A percentile compares a stretch with the other conserved stretches of the same genome.
Evolutionary conservation across 2,888 invertebrate species (phyloP).

Genomic region (Physocephala rufipes): DNA sequence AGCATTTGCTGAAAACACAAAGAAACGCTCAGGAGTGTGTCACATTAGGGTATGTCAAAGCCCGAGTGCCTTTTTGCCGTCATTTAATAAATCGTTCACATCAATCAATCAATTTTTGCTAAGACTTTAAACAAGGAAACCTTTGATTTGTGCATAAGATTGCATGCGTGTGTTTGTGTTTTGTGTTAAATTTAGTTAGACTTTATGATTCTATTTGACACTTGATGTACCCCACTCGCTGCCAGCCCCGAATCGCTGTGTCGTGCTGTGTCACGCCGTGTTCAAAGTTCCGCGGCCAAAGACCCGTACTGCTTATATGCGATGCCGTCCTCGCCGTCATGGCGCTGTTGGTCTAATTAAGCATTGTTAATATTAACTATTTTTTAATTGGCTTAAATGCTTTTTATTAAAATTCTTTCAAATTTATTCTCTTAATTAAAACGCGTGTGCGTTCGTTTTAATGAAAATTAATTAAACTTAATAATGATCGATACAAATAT

Average conservation of each 20-base stretch:
- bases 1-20: constrained; percentile 4
- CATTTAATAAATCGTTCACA: neutral
- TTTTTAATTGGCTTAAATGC: constrained; percentile 38
- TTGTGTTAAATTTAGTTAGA: too few relatives aligned
- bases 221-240: too few relatives aligned
- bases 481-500: neutral
- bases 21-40: neutral
- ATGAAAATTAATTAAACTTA: constrained; percentile 23
- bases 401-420: constrained; percentile 14
- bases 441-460: constrained; percentile 31
- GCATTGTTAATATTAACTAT: constrained; percentile 19
- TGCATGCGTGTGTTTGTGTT: too few relatives aligned
- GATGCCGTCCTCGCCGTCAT: neutral
- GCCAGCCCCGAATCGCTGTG: too few relatives aligned
- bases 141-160: too few relatives aligned
- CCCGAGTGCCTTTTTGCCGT: neutral
- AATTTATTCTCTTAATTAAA: constrained; percentile 25
- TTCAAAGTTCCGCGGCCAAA: neutral
- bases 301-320: neutral
- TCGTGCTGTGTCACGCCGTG: too few relatives aligned
- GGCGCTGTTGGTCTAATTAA: neutral
- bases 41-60: neutral
- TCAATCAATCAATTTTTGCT: neutral
- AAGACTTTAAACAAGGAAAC: too few relatives aligned
- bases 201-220: too few relatives aligned